Base-by-base conservation (phyloP, 2,888 invertebrate genomes). In the Mythimna albipuncta region DNA sequence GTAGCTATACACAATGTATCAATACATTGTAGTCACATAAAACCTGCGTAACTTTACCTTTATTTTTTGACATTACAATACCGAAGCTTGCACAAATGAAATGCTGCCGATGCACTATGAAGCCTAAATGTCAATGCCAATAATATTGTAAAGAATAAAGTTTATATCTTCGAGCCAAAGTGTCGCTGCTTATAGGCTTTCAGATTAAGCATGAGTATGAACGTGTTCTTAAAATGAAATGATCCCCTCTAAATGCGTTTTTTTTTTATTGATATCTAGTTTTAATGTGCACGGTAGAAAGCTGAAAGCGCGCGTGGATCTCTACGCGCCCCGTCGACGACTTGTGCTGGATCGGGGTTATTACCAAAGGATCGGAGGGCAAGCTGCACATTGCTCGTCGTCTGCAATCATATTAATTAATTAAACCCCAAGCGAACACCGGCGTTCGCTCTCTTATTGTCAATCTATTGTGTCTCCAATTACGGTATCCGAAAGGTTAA, bases 121-220 rank as follows among this genome's bases (percentile, higher is more conserved):
- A 68, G 52, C 54, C 57, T 81, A 75, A 77, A 77, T 81, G 76
- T 81, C 77, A 77, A 81, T 77, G 76, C 67, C 81, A 77, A 59
- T 77, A 68, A 64, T 35, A 58, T 50, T 77, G 54, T 82, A 82
- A 77, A 64, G 58, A 82, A 55, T 81, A 54, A 70, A 69, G 64
- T 81, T 82, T 81, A 75, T 62, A 52, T 47, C 26, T 73, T 66
- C 21, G 21, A 21, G 9, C 35, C 26, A 13, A 64, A 62, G 50
- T 61, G 64, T 57, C 62, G 10, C 41, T 63, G 26, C 52, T 50
- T 35, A 38, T 5, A 63, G 32, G 16, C 41, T 81, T 69, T 19
- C 54, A 64, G 32, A 44, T 61, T n/a, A 44, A n/a, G 26, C 19
- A 35, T 26, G 3, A 54, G 54, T 41, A 54, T 13, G 10, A 35